Evolutionary conservation across 2,888 invertebrate species (phyloP).

Genomic region (Drosophila flavopinicola): DNA sequence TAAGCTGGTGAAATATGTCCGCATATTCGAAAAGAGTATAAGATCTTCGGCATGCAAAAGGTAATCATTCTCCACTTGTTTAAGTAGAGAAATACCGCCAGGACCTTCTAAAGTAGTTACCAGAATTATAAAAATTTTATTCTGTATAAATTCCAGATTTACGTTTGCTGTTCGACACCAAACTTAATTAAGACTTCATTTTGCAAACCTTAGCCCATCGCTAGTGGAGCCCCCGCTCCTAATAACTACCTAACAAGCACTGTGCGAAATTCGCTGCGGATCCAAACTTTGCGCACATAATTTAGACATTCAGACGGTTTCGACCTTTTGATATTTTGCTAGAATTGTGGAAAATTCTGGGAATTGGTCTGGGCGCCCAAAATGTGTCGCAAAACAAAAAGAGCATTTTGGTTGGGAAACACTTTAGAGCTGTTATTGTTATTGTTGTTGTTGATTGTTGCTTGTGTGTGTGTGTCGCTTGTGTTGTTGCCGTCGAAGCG

Average conservation of each 20-base stretch:
- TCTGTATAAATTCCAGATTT: neutral
- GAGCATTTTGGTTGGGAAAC: conserved; percentile 45
- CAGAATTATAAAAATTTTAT: too few species aligned
- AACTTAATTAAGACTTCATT: neutral
- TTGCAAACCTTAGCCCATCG: conserved; percentile 25
- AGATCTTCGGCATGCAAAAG: too few species aligned
- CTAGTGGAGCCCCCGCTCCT: conserved; percentile 23
- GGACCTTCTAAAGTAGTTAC: too few species aligned
- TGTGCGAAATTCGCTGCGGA: conserved; percentile 34
- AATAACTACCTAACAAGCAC: conserved; percentile 48
- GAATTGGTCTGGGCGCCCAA: conserved; percentile 41
- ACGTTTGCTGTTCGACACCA: neutral
- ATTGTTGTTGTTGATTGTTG: conserved; percentile 32
- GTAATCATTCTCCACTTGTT: too few species aligned
- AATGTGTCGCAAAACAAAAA: conserved; percentile 66
- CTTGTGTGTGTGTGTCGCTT: conserved; percentile 6
- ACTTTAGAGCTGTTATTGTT: conserved; percentile 40
- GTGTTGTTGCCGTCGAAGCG: conserved; percentile 34
- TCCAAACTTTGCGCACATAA: conserved; percentile 56
- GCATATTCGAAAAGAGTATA: too few species aligned
- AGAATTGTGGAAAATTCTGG: conserved; percentile 49
- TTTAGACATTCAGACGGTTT: conserved; percentile 74
- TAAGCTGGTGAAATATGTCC: too few species aligned
- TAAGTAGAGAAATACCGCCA: too few species aligned
- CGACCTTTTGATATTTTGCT: conserved; percentile 56